These are phyloP conservation scores for Delichon dasypus DNA, from an alignment of 2,797 vertebrate species.

Conservation along the genomic window DNA sequence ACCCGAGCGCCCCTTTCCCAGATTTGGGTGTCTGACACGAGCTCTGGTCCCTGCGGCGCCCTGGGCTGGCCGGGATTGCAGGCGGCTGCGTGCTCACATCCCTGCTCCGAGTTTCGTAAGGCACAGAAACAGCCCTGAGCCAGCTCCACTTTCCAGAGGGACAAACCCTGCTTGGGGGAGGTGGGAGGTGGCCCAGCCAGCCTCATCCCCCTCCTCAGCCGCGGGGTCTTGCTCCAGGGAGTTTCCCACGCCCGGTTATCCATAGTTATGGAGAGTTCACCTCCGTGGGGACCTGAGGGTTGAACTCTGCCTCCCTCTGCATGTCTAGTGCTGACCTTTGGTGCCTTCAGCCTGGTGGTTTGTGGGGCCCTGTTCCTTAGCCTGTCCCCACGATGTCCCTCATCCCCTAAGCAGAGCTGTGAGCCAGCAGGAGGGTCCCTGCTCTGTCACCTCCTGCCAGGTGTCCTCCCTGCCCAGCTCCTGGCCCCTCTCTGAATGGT, in stretches of 20 bases:
- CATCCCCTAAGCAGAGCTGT: not conserved
- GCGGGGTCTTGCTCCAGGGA: not conserved
- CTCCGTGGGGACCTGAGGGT: not conserved
- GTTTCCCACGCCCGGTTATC: not conserved
- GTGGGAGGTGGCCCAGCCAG: not conserved
- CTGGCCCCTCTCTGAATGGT: not conserved
- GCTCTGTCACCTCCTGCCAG: not conserved
- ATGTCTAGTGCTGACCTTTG: not conserved
- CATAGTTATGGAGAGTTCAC: not conserved
- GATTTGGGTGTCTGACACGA: rapidly evolving
- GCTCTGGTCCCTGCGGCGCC: rapidly evolving
- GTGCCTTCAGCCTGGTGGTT: not conserved
- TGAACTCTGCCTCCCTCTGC: not conserved
- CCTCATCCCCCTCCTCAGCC: not conserved
- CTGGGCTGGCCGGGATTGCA: not conserved
- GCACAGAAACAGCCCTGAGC: not conserved
- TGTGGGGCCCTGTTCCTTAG: not conserved
- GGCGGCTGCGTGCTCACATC: not conserved
- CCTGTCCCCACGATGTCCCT: not conserved
- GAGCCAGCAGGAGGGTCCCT: not conserved
- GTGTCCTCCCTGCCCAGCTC: not conserved
- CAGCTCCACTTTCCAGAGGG: not conserved
- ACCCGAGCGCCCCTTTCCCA: not conserved
- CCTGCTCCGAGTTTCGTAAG: not conserved
- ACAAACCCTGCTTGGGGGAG: not conserved